phyloP scores from a whole-genome alignment of 2,888 invertebrate species.

The Seira sanloemensis region DNA sequence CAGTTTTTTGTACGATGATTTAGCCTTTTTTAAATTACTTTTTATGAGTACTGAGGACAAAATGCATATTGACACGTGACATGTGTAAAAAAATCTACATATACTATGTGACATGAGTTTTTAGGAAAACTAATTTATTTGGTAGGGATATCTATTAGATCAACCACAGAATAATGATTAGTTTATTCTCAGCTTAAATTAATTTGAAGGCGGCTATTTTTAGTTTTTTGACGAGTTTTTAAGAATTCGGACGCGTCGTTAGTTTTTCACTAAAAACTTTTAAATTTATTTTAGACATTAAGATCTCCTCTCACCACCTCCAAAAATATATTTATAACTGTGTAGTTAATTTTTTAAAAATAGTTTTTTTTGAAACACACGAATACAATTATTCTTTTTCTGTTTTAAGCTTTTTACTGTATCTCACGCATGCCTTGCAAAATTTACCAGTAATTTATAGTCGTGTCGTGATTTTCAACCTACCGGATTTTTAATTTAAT shows the following conservation, averaged over 20 bases:
- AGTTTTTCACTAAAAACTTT: not conserved
- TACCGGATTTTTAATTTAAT: too few species aligned
- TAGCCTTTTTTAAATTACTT: not conserved
- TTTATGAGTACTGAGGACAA: not conserved
- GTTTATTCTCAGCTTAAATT: not conserved
- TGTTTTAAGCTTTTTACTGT: not conserved
- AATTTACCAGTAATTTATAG: not conserved
- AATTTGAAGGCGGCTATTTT: constrained; percentile 25
- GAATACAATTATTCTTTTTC: not conserved
- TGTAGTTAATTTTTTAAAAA: not conserved
- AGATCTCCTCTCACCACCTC: not conserved
- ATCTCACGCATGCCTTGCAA: not conserved
- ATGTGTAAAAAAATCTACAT: too few species aligned
- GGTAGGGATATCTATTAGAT: too few species aligned
- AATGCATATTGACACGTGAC: not conserved
- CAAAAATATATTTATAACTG: not conserved
- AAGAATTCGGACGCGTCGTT: constrained; percentile 13
- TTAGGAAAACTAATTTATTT: too few species aligned
- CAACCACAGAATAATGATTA: too few species aligned
- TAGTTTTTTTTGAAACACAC: not conserved
- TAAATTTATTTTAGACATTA: not conserved
- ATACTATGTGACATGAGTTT: too few species aligned
- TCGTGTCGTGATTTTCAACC: too few species aligned
- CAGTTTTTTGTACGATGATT: not conserved
- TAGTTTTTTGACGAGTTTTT: constrained; percentile 6